phyloP scores from a whole-genome alignment of 64 coral and sea anemone species.

The Porites lutea region DNA sequence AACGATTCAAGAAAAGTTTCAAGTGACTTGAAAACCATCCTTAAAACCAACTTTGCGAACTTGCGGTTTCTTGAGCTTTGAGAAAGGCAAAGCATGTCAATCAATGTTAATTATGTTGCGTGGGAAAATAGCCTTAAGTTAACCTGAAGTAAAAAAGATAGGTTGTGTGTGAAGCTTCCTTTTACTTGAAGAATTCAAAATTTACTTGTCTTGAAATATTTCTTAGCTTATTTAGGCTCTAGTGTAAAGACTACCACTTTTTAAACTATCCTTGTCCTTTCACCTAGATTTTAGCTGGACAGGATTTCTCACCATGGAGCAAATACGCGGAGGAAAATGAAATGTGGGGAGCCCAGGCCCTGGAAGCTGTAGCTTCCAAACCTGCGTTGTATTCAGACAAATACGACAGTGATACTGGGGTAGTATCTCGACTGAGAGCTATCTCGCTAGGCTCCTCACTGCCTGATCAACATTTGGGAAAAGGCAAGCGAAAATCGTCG shows the following conservation, averaged over 20 bases:
- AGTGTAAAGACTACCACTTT: not conserved
- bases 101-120: no score
- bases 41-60: no score
- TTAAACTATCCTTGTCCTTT: not conserved
- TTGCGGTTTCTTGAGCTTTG: no score
- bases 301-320: conserved; percentile 95
- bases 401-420: conserved; percentile 20
- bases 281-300: conserved; percentile 32
- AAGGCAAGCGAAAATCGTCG: conserved; percentile 36
- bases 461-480: conserved; percentile 16
- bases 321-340: conserved; percentile 96
- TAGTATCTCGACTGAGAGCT: conserved; percentile 35
- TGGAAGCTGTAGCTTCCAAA: conserved; percentile 58
- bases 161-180: no score
- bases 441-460: conserved; percentile 51
- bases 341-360: conserved; percentile 80
- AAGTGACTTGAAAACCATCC: no score
- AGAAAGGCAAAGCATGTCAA: no score
- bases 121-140: no score
- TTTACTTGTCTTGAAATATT: no score
- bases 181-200: no score
- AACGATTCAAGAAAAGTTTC: no score
- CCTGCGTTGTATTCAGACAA: conserved; percentile 31
- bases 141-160: no score
- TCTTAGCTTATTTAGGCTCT: no score